Percentiles rank a stretch among this genome's conserved stretches.
These are phyloP conservation scores for Halictus quadricinctus DNA, from an alignment of 2,888 invertebrate genomes.

Conservation along the genomic window DNA sequence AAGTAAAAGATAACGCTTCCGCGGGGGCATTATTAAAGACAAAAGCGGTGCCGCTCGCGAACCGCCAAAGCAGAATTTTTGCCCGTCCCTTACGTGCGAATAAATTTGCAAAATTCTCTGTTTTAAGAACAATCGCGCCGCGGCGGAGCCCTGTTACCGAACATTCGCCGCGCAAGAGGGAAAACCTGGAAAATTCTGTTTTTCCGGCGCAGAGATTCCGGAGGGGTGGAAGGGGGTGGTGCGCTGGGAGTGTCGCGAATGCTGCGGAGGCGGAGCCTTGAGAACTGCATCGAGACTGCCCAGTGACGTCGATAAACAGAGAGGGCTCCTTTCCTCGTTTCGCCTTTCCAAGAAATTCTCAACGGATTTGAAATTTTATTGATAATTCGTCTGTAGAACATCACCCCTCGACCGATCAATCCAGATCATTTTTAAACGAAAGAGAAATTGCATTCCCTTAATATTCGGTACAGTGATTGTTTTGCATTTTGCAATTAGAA, in stretches of 20 bases:
- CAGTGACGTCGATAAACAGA: conserved; percentile 72
- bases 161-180: neutral
- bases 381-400: too few species aligned
- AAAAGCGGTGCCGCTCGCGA: conserved; percentile 66
- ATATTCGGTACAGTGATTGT: too few species aligned
- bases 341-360: neutral
- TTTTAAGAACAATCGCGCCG: neutral
- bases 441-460: too few species aligned
- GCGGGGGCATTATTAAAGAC: conserved; percentile 75
- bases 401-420: too few species aligned
- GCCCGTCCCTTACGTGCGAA: neutral
- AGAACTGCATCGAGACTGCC: conserved; percentile 75
- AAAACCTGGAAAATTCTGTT: conserved; percentile 40
- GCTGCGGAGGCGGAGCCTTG: conserved; percentile 80
- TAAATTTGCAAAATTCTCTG: neutral
- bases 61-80: conserved; percentile 36
- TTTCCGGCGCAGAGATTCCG: conserved; percentile 60
- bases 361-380: neutral
- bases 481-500: too few species aligned
- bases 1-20: conserved; percentile 79
- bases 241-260: conserved; percentile 76
- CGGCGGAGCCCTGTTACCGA: neutral
- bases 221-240: conserved; percentile 71
- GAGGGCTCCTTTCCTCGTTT: conserved; percentile 35
- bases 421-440: too few species aligned